These are phyloP conservation scores for Copidosoma aretas DNA, from an alignment of 2,888 invertebrate species.

Conservation along the genomic window DNA sequence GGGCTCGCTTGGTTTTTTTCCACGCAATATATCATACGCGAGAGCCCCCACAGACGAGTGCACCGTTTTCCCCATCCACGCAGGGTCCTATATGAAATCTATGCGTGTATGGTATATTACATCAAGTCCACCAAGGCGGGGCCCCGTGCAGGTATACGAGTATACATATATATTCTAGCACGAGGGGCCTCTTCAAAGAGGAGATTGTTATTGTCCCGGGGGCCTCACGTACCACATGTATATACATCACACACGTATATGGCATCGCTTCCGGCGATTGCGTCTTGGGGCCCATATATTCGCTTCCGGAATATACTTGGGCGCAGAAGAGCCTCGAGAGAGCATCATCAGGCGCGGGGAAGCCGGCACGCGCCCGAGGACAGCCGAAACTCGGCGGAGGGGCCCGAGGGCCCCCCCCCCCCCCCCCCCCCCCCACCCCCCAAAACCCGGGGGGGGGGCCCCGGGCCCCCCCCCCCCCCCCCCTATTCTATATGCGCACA, in stretches of 20 bases:
- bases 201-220: slow-evolving; percentile 15
- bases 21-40: too few species aligned
- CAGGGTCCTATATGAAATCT: neutral
- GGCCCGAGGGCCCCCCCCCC: slow-evolving; percentile 1
- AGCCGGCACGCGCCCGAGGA: slow-evolving; percentile 40
- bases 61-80: too few species aligned
- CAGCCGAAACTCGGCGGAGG: slow-evolving; percentile 9
- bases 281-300: slow-evolving; percentile 20
- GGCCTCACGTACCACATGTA: neutral
- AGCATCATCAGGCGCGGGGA: neutral
- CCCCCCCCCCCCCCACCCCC: neutral
- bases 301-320: slow-evolving; percentile 29
- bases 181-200: neutral
- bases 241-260: neutral
- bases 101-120: too few species aligned
- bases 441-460: slow-evolving; percentile 5
- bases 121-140: slow-evolving; percentile 18
- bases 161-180: neutral
- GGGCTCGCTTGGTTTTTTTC: too few species aligned
- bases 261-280: slow-evolving; percentile 33
- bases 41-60: too few species aligned
- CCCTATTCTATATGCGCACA: neutral
- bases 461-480: slow-evolving; percentile 16
- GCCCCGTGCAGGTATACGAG: slow-evolving; percentile 3
- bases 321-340: slow-evolving; percentile 22